Conservation (phyloP, 2,888 invertebrate species). For the Cheilosia impressa region DNA sequence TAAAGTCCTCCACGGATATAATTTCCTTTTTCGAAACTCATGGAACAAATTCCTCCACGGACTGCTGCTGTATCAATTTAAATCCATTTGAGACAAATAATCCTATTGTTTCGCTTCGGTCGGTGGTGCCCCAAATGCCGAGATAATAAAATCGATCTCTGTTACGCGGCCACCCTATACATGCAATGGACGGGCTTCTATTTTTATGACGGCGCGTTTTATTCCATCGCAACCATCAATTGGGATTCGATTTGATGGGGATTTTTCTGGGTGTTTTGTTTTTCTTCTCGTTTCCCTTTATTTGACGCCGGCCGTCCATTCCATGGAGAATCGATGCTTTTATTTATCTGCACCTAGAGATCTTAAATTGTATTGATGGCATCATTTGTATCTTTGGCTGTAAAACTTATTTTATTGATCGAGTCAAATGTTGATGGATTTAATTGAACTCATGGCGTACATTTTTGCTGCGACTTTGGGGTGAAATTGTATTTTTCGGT, state of each 20-base stretch:
- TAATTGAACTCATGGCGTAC: constrained; percentile 42
- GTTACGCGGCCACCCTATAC: not conserved
- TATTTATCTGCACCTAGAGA: constrained; percentile 35
- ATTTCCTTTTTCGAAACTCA: not conserved
- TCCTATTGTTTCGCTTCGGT: constrained; percentile 19
- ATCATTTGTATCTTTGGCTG: constrained; percentile 29
- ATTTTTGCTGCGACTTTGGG: constrained; percentile 14
- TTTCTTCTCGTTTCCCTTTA: not conserved
- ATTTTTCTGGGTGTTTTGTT: constrained; percentile 5
- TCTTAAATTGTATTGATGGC: constrained; percentile 46
- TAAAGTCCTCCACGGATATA: no score
- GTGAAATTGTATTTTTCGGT: not conserved
- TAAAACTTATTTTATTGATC: constrained; percentile 16
- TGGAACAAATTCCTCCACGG: not conserved
- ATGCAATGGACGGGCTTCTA: constrained; percentile 27
- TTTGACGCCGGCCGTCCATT: not conserved
- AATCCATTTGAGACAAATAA: constrained; percentile 50
- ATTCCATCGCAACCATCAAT: constrained; percentile 55
- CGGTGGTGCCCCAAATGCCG: not conserved
- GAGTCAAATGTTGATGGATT: constrained; percentile 44
- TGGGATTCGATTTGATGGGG: constrained; percentile 54
- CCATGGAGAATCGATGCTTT: constrained; percentile 7
- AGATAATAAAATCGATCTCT: constrained; percentile 36
- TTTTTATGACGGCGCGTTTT: constrained; percentile 47
- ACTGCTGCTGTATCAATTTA: constrained; percentile 22